Evolutionary conservation across 2,888 invertebrate genomes (phyloP).

Genomic region (Pomacea canaliculata): DNA sequence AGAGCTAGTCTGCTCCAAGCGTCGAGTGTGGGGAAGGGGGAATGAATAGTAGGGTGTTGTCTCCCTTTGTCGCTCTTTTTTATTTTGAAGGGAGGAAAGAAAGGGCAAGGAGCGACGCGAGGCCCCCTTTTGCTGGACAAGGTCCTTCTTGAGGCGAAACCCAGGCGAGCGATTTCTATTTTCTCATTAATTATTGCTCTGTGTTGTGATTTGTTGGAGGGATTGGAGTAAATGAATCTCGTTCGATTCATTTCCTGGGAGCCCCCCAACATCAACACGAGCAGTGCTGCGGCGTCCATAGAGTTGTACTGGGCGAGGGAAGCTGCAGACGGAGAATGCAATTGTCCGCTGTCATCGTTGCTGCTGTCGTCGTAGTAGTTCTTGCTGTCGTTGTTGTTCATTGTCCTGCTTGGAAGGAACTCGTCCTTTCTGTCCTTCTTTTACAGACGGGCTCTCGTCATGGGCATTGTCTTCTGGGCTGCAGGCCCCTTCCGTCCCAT

Average conservation of each 20-base stretch:
- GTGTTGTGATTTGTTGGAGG: slow-evolving; percentile 25
- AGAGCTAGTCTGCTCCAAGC: slow-evolving; percentile 8
- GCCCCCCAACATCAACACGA: slow-evolving; percentile 15
- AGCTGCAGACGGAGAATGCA: neutral
- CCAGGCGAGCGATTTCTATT: slow-evolving; percentile 18
- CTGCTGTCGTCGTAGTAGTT: neutral
- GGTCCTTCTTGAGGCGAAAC: neutral
- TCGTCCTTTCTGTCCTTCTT: neutral
- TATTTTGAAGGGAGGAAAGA: too few relatives aligned
- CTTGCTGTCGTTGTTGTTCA: too few relatives aligned
- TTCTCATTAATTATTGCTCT: slow-evolving; percentile 24
- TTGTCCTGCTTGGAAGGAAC: too few relatives aligned
- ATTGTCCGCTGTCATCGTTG: neutral
- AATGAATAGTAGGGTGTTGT: too few relatives aligned
- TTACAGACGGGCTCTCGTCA: too few relatives aligned
- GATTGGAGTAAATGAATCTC: slow-evolving; percentile 9
- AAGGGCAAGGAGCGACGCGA: neutral
- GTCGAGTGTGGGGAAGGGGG: slow-evolving; percentile 4
- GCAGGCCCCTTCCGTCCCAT: neutral
- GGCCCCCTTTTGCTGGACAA: neutral
- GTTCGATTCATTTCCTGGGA: slow-evolving; percentile 23
- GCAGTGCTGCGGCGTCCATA: neutral
- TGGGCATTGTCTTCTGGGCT: neutral
- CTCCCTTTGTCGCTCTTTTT: too few relatives aligned
- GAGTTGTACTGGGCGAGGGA: neutral